A percentile compares a stretch with the other conserved stretches of the same genome.
phyloP scores from a whole-genome alignment of 2,797 vertebrate genomes.

The Clarias pachynema region DNA sequence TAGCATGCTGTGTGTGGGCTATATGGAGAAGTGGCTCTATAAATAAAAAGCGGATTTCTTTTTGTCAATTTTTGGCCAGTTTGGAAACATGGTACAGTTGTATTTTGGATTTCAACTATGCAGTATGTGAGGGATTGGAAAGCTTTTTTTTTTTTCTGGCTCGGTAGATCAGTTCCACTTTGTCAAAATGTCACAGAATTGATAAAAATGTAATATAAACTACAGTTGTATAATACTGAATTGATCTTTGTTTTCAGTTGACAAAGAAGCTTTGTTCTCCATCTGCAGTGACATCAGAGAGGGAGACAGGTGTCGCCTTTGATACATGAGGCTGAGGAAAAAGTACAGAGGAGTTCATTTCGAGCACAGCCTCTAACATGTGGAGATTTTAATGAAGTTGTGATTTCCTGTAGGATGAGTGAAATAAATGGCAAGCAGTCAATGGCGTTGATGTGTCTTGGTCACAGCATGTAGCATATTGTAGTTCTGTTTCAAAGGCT shows the following conservation, averaged over 20 bases:
- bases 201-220: neutral
- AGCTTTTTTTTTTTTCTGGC: neutral
- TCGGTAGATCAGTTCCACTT: neutral
- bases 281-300: neutral
- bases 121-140: neutral
- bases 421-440: neutral
- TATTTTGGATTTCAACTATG: neutral
- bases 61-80: neutral
- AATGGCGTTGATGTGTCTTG: neutral
- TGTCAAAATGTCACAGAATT: neutral
- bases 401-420: slow-evolving; percentile 4
- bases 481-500: neutral
- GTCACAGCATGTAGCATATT: neutral
- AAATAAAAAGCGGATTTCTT: neutral
- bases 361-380: neutral
- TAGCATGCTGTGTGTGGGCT: neutral
- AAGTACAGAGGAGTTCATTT: neutral
- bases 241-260: neutral
- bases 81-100: neutral
- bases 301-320: neutral
- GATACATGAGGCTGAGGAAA: neutral
- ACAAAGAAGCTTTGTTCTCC: neutral
- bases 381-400: neutral
- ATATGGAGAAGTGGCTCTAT: neutral
- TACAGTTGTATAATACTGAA: neutral